Conservation (phyloP, 2,888 invertebrate genomes). For the Athrips mouffetella region DNA sequence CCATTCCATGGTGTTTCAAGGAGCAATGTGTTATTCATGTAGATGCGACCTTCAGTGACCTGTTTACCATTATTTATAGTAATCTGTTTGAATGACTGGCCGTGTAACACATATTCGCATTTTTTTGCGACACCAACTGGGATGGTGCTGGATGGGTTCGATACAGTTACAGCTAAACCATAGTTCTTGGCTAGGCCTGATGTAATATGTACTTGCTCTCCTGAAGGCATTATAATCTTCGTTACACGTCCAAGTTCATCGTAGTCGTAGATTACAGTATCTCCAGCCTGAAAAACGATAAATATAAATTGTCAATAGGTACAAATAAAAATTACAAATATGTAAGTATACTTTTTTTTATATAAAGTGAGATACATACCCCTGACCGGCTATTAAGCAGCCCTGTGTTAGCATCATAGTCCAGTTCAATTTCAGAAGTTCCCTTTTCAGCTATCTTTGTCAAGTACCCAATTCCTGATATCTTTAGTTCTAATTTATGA, state of each 20-base stretch:
- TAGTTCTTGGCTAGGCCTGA: constrained; percentile 88
- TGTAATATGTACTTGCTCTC: constrained; percentile 89
- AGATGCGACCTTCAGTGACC: constrained; percentile 85
- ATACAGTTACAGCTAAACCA: constrained; percentile 86
- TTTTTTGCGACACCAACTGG: constrained; percentile 76
- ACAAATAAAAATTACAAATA: constrained; percentile 7
- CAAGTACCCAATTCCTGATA: constrained; percentile 94
- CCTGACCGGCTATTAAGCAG: constrained; percentile 90
- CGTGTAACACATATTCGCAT: constrained; percentile 80
- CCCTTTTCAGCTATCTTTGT: constrained; percentile 93
- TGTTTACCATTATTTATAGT: constrained; percentile 84
- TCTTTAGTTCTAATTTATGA: constrained; percentile 93
- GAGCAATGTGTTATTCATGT: constrained; percentile 88
- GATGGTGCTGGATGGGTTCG: constrained; percentile 73
- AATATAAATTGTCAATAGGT: background rate
- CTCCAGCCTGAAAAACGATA: constrained; percentile 81
- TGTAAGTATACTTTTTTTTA: background rate
- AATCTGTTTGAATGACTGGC: constrained; percentile 82
- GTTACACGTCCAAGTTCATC: constrained; percentile 92
- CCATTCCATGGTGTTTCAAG: constrained; percentile 87
- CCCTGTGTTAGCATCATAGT: constrained; percentile 93
- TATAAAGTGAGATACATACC: constrained; percentile 62
- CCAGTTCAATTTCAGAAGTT: constrained; percentile 91
- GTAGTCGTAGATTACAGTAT: constrained; percentile 94
- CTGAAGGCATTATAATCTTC: constrained; percentile 92